Conservation (phyloP, 2,888 invertebrate species). For the Leucophenga maculata region DNA sequence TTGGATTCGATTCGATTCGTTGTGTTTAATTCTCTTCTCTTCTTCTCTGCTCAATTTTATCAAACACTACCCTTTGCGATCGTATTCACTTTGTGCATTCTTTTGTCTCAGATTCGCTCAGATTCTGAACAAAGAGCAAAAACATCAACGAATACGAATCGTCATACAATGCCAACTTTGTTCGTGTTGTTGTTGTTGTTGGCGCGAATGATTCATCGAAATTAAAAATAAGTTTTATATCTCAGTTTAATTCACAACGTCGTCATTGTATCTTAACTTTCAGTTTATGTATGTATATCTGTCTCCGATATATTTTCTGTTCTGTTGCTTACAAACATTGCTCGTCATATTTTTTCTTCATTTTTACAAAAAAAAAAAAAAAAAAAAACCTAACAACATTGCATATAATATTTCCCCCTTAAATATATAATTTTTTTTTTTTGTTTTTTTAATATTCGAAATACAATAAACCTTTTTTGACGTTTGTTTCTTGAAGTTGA, state of each 20-base stretch:
- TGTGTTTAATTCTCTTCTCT: no score
- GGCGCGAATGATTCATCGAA: slow-evolving; percentile 60
- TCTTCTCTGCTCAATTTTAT: not conserved
- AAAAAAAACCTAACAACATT: no score
- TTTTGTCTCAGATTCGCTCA: slow-evolving; percentile 26
- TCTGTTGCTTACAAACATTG: no score
- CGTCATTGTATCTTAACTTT: slow-evolving; percentile 19
- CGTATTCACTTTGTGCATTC: not conserved
- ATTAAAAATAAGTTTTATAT: slow-evolving; percentile 60
- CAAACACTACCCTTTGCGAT: not conserved
- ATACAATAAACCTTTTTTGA: slow-evolving; percentile 6
- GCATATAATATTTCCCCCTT: slow-evolving; percentile 1
- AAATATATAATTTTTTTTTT: not conserved
- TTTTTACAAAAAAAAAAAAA: not conserved
- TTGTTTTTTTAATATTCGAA: not conserved
- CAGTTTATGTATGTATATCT: slow-evolving; percentile 33
- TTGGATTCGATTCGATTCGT: no score
- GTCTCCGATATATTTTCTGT: not conserved
- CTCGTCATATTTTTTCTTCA: not conserved
- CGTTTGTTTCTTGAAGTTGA: not conserved
- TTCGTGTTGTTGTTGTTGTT: slow-evolving; percentile 40
- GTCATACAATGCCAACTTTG: slow-evolving; percentile 11
- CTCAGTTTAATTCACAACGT: slow-evolving; percentile 51
- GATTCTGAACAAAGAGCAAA: not conserved
- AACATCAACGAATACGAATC: no score